Evolutionary conservation across 2,888 invertebrate species (phyloP), one percentile per base, ranked within the genome.

Genomic region (Selenia dentaria): DNA sequence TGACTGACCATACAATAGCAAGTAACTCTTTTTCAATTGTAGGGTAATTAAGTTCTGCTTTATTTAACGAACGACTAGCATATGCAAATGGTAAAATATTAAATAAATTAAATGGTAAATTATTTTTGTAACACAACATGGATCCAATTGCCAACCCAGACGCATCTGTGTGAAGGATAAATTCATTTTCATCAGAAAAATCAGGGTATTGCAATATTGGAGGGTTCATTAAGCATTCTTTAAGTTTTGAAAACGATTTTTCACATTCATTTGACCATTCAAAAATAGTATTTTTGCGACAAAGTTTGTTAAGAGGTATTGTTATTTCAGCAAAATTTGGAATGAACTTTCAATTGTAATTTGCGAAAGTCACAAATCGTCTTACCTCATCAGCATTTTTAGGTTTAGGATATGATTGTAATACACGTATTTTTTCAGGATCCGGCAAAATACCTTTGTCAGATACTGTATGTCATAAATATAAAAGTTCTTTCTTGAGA

Each of bases 11-110:
- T 2, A 25, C 25, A 36, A 53, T 38, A 4, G 55, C 49, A 33
- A 48, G 24, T 2, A 54, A 26, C 31, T 57, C 48, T 11, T 57
- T 54, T 10, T 56, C 37, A 3, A 54, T 51, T 1, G 32, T 38
- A n/a, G n/a, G n/a, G n/a, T n/a, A n/a, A n/a, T n/a, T n/a, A n/a
- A n/a, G n/a, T n/a, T 57, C 54, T 2, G 48, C 40, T 24, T 41
- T 47, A 27, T 45, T 45, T 11, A 51, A 36, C 1, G 16, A 6
- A 6, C 54, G 16, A 38, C 50, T 54, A 0, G 54, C 47, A 11
- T 33, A 54, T 26, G 54, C 54, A 3, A 54, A 33, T 3, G 51
- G n/a, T n/a, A n/a, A n/a, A n/a, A n/a, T n/a, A n/a, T n/a, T n/a
- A n/a, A n/a, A n/a, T n/a, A n/a, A n/a, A n/a, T n/a, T n/a, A n/a